A percentile compares a stretch with the other conserved stretches of the same genome.
phyloP scores from a whole-genome alignment of 2,113 vertebrate genomes.

The Myotis lucifugus region DNA sequence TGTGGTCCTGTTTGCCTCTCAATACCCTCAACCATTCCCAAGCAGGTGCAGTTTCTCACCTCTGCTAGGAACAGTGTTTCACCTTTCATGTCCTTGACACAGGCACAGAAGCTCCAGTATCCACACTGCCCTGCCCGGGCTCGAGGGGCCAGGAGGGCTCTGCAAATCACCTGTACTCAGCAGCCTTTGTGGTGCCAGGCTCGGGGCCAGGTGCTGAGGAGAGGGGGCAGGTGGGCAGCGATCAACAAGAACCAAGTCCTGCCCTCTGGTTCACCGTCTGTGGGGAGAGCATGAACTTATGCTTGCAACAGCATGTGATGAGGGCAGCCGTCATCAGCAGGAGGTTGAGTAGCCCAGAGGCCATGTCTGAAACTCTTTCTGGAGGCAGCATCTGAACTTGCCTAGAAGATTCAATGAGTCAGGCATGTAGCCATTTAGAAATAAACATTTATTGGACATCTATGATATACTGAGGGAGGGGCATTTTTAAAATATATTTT shows the following conservation, averaged over 20 bases:
- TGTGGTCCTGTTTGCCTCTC: background rate
- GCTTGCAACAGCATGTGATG: background rate
- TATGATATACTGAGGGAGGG: background rate
- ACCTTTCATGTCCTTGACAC: background rate
- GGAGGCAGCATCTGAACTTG: background rate
- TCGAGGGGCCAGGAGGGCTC: background rate
- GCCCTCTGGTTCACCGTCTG: background rate
- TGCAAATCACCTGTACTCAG: background rate
- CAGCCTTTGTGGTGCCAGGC: background rate
- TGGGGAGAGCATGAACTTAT: background rate
- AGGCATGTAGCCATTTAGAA: background rate
- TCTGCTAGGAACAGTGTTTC: background rate
- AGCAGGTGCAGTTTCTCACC: background rate
- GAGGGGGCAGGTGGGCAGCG: background rate
- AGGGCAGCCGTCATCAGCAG: background rate
- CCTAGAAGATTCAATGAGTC: background rate
- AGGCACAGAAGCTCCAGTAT: background rate
- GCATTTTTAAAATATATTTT: background rate
- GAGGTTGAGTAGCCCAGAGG: background rate
- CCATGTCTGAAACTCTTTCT: background rate
- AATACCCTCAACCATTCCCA: background rate
- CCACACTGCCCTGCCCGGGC: no score
- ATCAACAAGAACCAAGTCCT: background rate
- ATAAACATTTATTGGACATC: background rate
- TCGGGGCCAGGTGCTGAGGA: background rate